Percentiles rank a stretch among this genome's conserved stretches.
Evolutionary conservation across 1,140 invertebrate species (phyloP).

Genomic region (Saccostrea echinata): DNA sequence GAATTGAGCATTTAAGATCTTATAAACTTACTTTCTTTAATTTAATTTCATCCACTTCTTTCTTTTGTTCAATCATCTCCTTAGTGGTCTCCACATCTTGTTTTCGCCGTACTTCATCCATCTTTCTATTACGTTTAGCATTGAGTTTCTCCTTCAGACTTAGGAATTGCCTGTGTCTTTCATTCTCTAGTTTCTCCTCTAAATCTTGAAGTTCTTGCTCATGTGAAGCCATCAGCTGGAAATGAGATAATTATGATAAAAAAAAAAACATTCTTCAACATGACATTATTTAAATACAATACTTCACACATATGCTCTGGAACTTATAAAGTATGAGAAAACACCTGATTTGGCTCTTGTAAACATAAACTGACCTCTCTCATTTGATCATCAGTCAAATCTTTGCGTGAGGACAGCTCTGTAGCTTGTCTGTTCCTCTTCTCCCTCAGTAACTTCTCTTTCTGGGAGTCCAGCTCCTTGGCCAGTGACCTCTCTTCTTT

Average conservation of each 20-base stretch:
- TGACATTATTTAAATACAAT: no score
- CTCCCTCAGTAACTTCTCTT: constrained; percentile 72
- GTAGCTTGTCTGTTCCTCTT: constrained; percentile 75
- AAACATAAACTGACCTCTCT: constrained; percentile 63
- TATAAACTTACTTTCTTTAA: constrained; percentile 65
- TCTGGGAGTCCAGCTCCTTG: constrained; percentile 65
- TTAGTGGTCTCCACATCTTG: constrained; percentile 75
- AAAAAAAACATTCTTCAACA: no score
- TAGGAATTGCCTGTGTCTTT: constrained; percentile 71
- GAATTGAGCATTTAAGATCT: not conserved
- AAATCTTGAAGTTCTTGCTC: constrained; percentile 73
- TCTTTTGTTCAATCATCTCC: constrained; percentile 76
- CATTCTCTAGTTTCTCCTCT: constrained; percentile 69
- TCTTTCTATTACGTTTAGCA: constrained; percentile 64
- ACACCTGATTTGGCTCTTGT: not conserved
- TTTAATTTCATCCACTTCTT: constrained; percentile 75
- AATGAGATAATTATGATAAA: constrained; percentile 10
- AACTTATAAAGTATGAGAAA: no score
- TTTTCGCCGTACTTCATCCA: constrained; percentile 73
- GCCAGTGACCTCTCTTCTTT: constrained; percentile 65
- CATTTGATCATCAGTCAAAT: constrained; percentile 73
- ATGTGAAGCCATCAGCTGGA: constrained; percentile 75
- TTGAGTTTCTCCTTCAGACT: constrained; percentile 72
- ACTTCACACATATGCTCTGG: no score
- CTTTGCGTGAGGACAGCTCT: constrained; percentile 71